These are phyloP conservation scores for Akabosia matsudoensis DNA, from an alignment of 1,140 invertebrate genomes.

Conservation along the genomic window DNA sequence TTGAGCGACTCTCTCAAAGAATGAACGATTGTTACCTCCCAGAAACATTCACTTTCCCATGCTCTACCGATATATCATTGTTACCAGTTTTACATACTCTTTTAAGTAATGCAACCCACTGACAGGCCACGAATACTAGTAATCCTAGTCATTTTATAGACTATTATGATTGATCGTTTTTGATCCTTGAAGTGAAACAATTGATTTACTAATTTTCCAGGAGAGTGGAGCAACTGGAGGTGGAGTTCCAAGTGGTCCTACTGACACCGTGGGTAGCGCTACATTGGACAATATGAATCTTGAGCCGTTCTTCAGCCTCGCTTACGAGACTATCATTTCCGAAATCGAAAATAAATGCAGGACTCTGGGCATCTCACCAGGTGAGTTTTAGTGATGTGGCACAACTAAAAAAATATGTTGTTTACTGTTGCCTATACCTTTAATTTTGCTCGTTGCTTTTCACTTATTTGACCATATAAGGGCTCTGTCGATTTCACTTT, in stretches of 20 bases:
- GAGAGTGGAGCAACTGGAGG: background rate
- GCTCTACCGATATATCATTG: too few species aligned
- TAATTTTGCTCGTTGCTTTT: too few species aligned
- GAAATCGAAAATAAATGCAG: slow-evolving; percentile 80
- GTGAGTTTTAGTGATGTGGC: slow-evolving; percentile 66
- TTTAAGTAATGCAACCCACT: too few species aligned
- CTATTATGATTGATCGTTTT: background rate
- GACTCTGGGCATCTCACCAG: slow-evolving; percentile 77
- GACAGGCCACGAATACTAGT: too few species aligned
- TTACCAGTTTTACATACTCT: too few species aligned
- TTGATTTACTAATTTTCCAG: background rate
- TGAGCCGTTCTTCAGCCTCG: slow-evolving; percentile 76
- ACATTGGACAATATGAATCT: slow-evolving; percentile 61
- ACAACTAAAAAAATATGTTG: too few species aligned
- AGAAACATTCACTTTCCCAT: background rate
- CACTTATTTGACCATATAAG: background rate
- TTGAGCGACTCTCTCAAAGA: background rate
- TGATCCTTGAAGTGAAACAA: background rate
- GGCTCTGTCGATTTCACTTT: slow-evolving; percentile 9
- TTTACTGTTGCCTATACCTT: too few species aligned
- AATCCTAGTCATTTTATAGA: too few species aligned
- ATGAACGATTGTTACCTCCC: background rate
- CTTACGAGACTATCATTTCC: slow-evolving; percentile 77
- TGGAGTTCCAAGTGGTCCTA: slow-evolving; percentile 18
- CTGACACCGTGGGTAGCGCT: slow-evolving; percentile 16